A percentile compares a stretch with the other conserved stretches of the same genome.
Conservation (phyloP, 2,113 vertebrate species). For the Elanus axillaris region DNA sequence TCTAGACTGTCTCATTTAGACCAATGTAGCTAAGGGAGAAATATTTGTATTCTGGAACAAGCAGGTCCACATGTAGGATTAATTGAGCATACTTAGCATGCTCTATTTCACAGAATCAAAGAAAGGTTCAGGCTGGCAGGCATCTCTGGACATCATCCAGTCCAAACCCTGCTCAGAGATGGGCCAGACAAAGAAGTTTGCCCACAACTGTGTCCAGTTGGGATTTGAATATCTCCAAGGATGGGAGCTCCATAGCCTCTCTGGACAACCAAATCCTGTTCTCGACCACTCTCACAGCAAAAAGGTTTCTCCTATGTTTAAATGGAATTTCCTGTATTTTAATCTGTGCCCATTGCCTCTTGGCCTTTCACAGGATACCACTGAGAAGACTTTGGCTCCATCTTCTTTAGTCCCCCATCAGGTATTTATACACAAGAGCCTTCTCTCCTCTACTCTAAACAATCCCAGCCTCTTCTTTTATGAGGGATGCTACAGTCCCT, state of each 20-base stretch:
- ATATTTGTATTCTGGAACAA: not conserved
- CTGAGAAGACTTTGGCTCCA: not conserved
- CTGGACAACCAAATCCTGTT: not conserved
- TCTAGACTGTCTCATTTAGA: not conserved
- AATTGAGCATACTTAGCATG: not conserved
- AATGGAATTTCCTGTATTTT: not conserved
- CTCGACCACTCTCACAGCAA: not conserved
- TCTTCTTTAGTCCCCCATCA: not conserved
- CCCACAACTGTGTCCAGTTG: not conserved
- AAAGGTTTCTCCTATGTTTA: not conserved
- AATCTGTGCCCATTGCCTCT: not conserved
- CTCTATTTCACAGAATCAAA: not conserved
- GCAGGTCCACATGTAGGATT: not conserved
- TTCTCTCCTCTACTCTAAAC: not conserved
- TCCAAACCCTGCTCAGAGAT: not conserved
- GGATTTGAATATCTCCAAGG: not conserved
- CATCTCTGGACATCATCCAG: not conserved
- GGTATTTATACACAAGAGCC: not conserved
- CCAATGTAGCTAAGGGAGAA: not conserved
- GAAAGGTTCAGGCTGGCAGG: not conserved
- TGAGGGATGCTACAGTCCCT: not conserved
- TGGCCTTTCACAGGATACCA: not conserved
- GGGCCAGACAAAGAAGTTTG: not conserved
- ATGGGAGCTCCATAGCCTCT: not conserved
- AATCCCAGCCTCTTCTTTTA: not conserved